Evolutionary conservation across 2,888 invertebrate genomes (phyloP), one percentile per base, ranked within the genome.

Genomic region (Megamerina dolium): DNA sequence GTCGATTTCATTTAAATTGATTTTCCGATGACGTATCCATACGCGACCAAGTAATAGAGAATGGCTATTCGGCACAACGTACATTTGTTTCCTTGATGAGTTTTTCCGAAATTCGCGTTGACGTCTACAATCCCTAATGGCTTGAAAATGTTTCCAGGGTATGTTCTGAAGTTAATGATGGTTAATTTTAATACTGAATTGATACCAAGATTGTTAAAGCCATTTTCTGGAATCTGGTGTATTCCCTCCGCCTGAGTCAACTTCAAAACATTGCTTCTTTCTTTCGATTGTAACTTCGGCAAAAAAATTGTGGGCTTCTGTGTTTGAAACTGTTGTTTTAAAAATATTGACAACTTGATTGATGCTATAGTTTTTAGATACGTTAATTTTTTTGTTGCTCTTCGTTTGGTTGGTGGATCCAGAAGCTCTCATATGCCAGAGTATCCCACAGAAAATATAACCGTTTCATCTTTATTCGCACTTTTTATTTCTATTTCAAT

Each of bases 261-360:
- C n/a, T n/a, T n/a, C n/a, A n/a, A n/a, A n/a, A n/a, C n/a, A n/a
- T n/a, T n/a, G n/a, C n/a, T n/a, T n/a, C 42, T 38, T 41, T 1
- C 30, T 37, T 23, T 43, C 27, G 19, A 45, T 37, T 13, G 21
- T 36, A 14, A 45, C 41, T 10, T 31, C 16, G 27, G 41, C 33
- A 19, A 31, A 23, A 35, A 38, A 41, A 38, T 37, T 38, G 4
- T 34, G 29, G 13, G 16, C 10, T 16, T 46, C 42, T 34, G 4
- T 12, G 4, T 4, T 21, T 29, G 40, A 6, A 4, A 39, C 6
- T n/a, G 16, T 16, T 3, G 13, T 36, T 18, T 47, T 30, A 14
- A 40, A 48, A 14, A 46, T 46, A 27, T 48, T 37, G 27, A 45
- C 41, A 17, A 48, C 30, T 43, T 48, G 33, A 37, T 48, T 42